Percentiles rank a stretch among this genome's conserved stretches.
Evolutionary conservation across 2,888 invertebrate species (phyloP).

Genomic region (Dasysyrphus tricinctus): DNA sequence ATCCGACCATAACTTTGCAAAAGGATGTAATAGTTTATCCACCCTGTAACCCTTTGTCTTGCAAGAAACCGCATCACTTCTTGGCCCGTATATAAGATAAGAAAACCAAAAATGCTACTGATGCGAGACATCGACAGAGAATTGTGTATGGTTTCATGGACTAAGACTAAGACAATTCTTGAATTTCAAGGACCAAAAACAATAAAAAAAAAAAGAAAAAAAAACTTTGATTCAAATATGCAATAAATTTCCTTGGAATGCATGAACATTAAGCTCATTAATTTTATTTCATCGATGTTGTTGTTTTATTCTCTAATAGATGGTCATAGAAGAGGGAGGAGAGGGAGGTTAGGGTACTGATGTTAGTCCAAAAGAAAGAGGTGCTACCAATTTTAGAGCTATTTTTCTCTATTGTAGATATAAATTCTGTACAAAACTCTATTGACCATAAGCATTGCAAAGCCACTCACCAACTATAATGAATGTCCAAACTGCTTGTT

Average conservation of each 20-base stretch:
- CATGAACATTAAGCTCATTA: constrained; percentile 61
- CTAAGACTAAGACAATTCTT: constrained; percentile 8
- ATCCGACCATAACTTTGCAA: constrained; percentile 59
- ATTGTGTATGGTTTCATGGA: constrained; percentile 20
- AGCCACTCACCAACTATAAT: constrained; percentile 41
- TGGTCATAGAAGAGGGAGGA: not conserved
- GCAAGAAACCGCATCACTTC: constrained; percentile 20
- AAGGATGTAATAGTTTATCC: constrained; percentile 56
- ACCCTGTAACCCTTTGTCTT: not conserved
- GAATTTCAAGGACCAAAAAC: constrained; percentile 6
- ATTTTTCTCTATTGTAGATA: not conserved
- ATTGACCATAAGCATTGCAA: constrained; percentile 49
- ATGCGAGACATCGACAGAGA: constrained; percentile 44
- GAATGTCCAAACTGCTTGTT: constrained; percentile 46
- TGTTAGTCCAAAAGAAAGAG: not conserved
- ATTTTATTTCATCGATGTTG: constrained; percentile 61
- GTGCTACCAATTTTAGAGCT: constrained; percentile 7
- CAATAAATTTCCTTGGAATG: constrained; percentile 51
- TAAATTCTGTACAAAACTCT: constrained; percentile 19
- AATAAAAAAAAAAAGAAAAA: not conserved
- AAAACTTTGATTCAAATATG: constrained; percentile 50
- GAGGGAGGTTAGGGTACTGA: not conserved
- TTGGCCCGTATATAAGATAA: constrained; percentile 24
- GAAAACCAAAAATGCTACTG: constrained; percentile 13
- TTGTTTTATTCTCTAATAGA: constrained; percentile 4